These are phyloP conservation scores for Mesocentrotus franciscanus DNA, from an alignment of 53 echinoderm and acorn worm species.

Conservation along the genomic window DNA sequence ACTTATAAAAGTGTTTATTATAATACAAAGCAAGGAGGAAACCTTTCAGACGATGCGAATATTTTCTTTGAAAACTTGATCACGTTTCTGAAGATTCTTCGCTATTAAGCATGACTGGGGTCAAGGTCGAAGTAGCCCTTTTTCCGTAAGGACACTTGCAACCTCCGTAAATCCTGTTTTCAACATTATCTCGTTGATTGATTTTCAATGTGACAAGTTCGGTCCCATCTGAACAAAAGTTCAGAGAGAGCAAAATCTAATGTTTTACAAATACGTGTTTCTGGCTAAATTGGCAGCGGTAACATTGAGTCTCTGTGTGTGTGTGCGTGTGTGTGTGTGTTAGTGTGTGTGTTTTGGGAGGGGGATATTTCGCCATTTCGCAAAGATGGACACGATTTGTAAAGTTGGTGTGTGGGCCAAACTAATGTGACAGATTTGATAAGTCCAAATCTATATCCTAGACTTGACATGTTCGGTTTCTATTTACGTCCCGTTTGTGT, in stretches of 20 bases:
- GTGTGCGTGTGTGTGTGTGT: too few species aligned
- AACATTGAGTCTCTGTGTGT: too few species aligned
- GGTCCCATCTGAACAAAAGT: not conserved
- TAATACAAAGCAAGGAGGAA: not conserved
- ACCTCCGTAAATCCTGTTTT: not conserved
- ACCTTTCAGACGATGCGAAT: not conserved
- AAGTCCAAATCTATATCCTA: not conserved
- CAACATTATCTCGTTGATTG: constrained; percentile 14
- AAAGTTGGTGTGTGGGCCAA: not conserved
- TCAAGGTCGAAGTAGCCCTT: not conserved
- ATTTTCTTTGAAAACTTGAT: not conserved
- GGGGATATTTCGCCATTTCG: not conserved
- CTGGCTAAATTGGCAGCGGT: not conserved
- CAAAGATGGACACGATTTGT: not conserved
- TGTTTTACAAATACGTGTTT: not conserved
- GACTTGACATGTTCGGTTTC: not conserved
- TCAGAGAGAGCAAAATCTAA: not conserved
- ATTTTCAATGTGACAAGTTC: not conserved
- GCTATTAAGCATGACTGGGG: not conserved
- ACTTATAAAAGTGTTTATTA: not conserved
- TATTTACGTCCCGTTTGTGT: not conserved
- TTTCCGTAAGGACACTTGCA: not conserved
- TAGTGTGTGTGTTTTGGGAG: not conserved
- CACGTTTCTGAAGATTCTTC: not conserved
- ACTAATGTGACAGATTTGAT: not conserved